A percentile compares a stretch with the other conserved stretches of the same genome.
Conservation (phyloP, 2,113 vertebrate species). For the Macquaria australasica region DNA sequence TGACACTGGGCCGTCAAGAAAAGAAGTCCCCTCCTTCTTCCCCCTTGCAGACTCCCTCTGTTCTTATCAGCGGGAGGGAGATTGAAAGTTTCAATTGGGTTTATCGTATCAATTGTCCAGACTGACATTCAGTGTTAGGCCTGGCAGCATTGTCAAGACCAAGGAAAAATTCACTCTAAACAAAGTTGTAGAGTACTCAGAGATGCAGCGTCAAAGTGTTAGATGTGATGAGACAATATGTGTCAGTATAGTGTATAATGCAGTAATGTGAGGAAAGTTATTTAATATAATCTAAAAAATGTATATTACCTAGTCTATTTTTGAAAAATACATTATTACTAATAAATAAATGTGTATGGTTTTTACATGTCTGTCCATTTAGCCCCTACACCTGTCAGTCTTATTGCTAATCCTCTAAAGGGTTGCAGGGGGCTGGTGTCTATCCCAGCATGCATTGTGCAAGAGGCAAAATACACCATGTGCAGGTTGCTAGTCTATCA, state of each 20-base stretch:
- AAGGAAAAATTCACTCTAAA: conserved; percentile 41
- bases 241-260: not conserved
- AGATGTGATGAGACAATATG: not conserved
- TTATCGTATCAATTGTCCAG: conserved; percentile 77
- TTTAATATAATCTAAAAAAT: not conserved
- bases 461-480: not conserved
- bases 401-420: not conserved
- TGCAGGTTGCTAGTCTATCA: conserved; percentile 25
- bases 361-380: not conserved
- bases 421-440: not conserved
- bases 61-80: conserved; percentile 74
- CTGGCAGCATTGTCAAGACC: conserved; percentile 57
- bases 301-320: not conserved
- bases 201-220: conserved; percentile 35
- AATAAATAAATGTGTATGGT: not conserved
- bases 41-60: conserved; percentile 47
- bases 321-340: not conserved
- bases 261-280: not conserved
- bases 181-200: conserved; percentile 12
- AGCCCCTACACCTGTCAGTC: not conserved
- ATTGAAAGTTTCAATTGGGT: conserved; percentile 78
- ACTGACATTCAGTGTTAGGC: conserved; percentile 68
- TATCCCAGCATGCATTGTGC: conserved; percentile 20
- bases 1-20: conserved; percentile 63
- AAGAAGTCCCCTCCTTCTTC: conserved; percentile 22